Conservation (phyloP, 1,140 invertebrate genomes). For the Laodelphax striatellus region DNA sequence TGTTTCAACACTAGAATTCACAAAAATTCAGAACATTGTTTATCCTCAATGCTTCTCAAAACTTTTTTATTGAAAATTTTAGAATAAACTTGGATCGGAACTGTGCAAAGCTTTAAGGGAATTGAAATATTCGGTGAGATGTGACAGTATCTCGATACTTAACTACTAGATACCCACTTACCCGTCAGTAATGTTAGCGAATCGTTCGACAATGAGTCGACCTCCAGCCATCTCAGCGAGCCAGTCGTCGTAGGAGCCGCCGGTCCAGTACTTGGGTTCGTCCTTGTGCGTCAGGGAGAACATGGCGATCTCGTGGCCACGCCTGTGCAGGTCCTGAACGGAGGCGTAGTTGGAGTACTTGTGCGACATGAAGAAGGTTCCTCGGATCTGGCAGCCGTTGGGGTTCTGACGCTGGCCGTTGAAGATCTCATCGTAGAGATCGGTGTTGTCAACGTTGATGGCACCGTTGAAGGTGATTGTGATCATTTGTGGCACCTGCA, state of each 20-base stretch:
- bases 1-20: too few relatives aligned
- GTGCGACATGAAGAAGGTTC: constrained; percentile 93
- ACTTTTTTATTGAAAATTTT: too few relatives aligned
- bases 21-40: too few relatives aligned
- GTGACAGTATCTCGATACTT: too few relatives aligned
- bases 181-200: constrained; percentile 83
- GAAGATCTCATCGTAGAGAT: constrained; percentile 83
- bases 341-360: constrained; percentile 94
- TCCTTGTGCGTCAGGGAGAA: constrained; percentile 91
- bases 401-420: constrained; percentile 76
- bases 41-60: too few relatives aligned
- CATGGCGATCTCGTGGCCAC: constrained; percentile 86
- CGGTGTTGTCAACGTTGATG: constrained; percentile 88
- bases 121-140: too few relatives aligned
- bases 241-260: constrained; percentile 83
- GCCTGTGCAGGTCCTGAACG: constrained; percentile 76
- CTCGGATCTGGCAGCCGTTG: constrained; percentile 86
- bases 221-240: constrained; percentile 92
- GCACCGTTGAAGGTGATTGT: constrained; percentile 90
- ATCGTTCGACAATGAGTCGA: constrained; percentile 72
- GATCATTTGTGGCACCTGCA: constrained; percentile 80
- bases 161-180: background rate
- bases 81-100: too few relatives aligned
- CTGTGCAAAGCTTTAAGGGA: too few relatives aligned
- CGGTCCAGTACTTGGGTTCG: constrained; percentile 78